Base-by-base conservation (phyloP, 1,140 invertebrate genomes). In the Theocolax elegans region DNA sequence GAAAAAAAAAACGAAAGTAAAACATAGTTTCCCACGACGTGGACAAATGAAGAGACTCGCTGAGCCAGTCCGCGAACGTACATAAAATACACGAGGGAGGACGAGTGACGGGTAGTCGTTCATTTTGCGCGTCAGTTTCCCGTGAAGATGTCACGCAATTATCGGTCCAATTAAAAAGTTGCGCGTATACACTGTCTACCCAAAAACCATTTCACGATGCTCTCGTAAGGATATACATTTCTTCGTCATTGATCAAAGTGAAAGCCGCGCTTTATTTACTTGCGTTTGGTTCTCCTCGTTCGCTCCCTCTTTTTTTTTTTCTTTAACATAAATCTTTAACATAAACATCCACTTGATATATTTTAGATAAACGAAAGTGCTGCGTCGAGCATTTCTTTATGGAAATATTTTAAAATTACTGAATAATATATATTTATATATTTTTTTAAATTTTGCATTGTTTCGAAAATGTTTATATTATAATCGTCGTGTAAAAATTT, bases 41-140 rank as follows among this genome's bases (percentile, higher is more conserved):
- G 51, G n/a, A 54, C n/a, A 54, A 54, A 54, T 54, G 51, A 29
- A 29, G 27, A 54, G 31, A 35, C 9, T 49, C 21, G 21, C 48
- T 49, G 17, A 3, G 21, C 44, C 44, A 46, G 44, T 19, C 3
- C 6, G 44, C 17, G 17, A 46, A n/a, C 44, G 17, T 46, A n/a
- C n/a, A n/a, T n/a, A n/a, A n/a, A n/a, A n/a, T n/a, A 46, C n/a
- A n/a, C n/a, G n/a, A n/a, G n/a, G n/a, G n/a, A n/a, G n/a, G n/a
- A n/a, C 21, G 21, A 49, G 21, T 49, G 48, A 49, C 21, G 21
- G 9, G 23, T 21, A 21, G 21, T 17, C 48, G 17, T 49, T 49
- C 21, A 49, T 49, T 23, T 49, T 49, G 2, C 17, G 21, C 3
- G 48, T 25, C 48, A 23, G 21, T 21, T 25, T 49, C 21, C 13